Conservation (phyloP, 2,797 vertebrate genomes). For the Diplodus puntazzo region DNA sequence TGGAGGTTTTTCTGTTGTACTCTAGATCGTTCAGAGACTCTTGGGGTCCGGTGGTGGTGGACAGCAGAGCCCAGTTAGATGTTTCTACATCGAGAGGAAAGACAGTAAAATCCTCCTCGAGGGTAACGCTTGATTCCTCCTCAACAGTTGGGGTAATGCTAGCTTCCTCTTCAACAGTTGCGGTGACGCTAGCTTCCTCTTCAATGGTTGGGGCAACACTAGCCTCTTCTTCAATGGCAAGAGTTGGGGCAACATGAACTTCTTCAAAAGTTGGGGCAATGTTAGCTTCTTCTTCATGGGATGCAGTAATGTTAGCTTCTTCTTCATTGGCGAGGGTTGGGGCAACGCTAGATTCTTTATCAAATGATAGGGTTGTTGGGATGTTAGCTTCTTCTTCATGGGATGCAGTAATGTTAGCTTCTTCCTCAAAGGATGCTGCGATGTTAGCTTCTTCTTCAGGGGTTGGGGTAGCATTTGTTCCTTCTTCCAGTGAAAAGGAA, state of each 20-base stretch:
- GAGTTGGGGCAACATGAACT: not conserved
- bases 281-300: not conserved
- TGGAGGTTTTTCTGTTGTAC: slow-evolving; percentile 58
- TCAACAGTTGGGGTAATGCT: not conserved
- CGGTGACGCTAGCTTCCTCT: not conserved
- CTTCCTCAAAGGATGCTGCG: not conserved
- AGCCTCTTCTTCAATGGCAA: not conserved
- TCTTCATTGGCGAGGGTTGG: not conserved
- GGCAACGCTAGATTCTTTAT: not conserved
- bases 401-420: not conserved
- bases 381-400: slow-evolving; percentile 7
- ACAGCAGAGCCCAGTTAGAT: slow-evolving; percentile 61
- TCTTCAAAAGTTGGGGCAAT: slow-evolving; percentile 7
- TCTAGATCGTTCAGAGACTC: slow-evolving; percentile 76
- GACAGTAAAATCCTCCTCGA: slow-evolving; percentile 65
- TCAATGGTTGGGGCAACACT: not conserved
- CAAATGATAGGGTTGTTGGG: too few relatives aligned
- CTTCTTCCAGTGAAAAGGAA: not conserved
- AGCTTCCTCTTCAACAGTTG: slow-evolving; percentile 5
- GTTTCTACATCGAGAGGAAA: slow-evolving; percentile 68
- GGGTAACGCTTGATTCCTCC: slow-evolving; percentile 1
- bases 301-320: not conserved
- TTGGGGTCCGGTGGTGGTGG: slow-evolving; percentile 66
- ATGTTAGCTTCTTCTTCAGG: not conserved
- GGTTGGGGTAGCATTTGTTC: not conserved